These are phyloP conservation scores for Camponotus floridanus DNA, from an alignment of 1,140 invertebrate species.

Conservation along the genomic window DNA sequence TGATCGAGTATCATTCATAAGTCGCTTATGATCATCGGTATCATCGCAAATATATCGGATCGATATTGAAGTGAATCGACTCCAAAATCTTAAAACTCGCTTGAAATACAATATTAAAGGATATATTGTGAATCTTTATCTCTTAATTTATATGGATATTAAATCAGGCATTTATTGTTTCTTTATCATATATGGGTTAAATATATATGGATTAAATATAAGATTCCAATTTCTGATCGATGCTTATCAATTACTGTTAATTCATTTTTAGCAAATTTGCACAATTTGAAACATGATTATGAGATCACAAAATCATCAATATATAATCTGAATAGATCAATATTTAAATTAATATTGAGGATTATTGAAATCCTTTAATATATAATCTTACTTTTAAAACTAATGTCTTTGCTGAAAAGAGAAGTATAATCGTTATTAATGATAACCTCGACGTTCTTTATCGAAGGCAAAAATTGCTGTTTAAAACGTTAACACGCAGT, in stretches of 20 bases:
- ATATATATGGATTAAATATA: not conserved
- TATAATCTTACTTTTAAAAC: not conserved
- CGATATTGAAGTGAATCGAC: not conserved
- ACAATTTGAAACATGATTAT: not conserved
- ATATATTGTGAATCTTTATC: not conserved
- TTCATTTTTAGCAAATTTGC: not conserved
- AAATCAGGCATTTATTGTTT: not conserved
- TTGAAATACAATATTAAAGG: not conserved
- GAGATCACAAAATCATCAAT: not conserved
- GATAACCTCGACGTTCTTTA: conserved; percentile 30
- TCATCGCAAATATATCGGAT: not conserved
- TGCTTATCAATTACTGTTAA: not conserved
- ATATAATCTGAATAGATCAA: not conserved
- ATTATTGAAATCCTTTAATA: not conserved
- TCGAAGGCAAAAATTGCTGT: conserved; percentile 11
- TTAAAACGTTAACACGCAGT: conserved; percentile 24
- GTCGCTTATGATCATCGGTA: not conserved
- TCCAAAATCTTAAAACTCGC: not conserved
- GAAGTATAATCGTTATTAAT: conserved; percentile 28
- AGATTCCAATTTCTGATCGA: not conserved
- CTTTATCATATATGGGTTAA: not conserved
- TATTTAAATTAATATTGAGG: conserved; percentile 3
- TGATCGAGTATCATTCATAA: not conserved
- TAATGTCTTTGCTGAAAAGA: not conserved
- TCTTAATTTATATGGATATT: not conserved